These are phyloP conservation scores for Lordiphosa andalusiaca DNA, from an alignment of 2,888 invertebrate genomes.

Conservation along the genomic window DNA sequence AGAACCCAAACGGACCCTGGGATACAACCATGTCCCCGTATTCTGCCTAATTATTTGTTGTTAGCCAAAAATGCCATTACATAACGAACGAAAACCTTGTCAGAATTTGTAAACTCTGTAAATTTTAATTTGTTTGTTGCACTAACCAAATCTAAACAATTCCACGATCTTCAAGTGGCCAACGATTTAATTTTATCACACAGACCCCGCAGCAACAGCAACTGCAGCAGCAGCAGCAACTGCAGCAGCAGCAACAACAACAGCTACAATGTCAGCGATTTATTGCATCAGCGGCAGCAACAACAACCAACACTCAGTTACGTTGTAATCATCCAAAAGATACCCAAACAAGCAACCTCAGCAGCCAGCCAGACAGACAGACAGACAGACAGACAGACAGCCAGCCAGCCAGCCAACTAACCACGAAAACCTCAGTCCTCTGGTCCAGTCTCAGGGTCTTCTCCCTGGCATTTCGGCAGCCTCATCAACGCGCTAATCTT, in stretches of 20 bases:
- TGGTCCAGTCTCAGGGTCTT: conserved; percentile 17
- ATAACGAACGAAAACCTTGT: too few relatives aligned
- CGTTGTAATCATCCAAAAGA: conserved; percentile 55
- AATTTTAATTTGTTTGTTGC: neutral
- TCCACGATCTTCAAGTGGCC: conserved; percentile 47
- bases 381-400: conserved; percentile 49
- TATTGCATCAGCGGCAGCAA: conserved; percentile 58
- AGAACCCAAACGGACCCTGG: too few relatives aligned
- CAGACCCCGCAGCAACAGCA: conserved; percentile 29
- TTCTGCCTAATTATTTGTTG: too few relatives aligned
- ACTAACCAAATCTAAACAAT: conserved; percentile 7
- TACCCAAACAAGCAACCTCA: conserved; percentile 65
- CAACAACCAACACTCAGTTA: conserved; percentile 47
- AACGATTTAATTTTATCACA: conserved; percentile 69
- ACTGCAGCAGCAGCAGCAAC: conserved; percentile 13
- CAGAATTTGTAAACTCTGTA: neutral
- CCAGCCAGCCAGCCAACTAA: conserved; percentile 33
- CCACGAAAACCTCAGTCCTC: conserved; percentile 25
- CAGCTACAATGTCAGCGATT: conserved; percentile 57
- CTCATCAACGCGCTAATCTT: conserved; percentile 67
- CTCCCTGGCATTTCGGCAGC: conserved; percentile 53
- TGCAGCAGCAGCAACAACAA: conserved; percentile 23
- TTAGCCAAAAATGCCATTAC: too few relatives aligned
- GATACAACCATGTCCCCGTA: too few relatives aligned
- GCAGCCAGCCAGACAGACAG: conserved; percentile 51